These are phyloP conservation scores for Oryzias melastigma DNA, from an alignment of 2,113 vertebrate species.

Conservation along the genomic window DNA sequence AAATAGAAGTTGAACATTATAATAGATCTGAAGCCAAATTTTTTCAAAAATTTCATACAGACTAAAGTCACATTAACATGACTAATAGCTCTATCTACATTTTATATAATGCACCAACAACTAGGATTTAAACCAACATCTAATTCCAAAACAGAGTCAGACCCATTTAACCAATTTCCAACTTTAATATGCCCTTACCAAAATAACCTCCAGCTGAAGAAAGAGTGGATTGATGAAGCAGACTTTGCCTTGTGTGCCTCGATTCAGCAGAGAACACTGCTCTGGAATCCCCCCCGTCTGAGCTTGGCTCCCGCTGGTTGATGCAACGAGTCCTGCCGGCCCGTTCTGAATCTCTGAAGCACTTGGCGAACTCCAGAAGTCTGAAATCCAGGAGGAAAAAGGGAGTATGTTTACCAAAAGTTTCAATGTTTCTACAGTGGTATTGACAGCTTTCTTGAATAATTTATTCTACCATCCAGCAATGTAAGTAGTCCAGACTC, in stretches of 20 bases:
- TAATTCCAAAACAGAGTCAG: neutral
- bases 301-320: constrained; percentile 41
- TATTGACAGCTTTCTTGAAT: too few species aligned
- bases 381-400: constrained; percentile 55
- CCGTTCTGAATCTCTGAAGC: constrained; percentile 67
- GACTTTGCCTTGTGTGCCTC: constrained; percentile 67
- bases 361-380: constrained; percentile 85
- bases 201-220: constrained; percentile 70
- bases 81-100: too few species aligned
- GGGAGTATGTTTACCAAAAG: neutral
- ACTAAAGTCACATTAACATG: too few species aligned
- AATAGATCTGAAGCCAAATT: too few species aligned
- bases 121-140: neutral
- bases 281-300: constrained; percentile 30
- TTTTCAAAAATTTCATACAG: too few species aligned
- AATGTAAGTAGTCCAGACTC: too few species aligned
- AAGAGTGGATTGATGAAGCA: constrained; percentile 88
- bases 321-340: constrained; percentile 48
- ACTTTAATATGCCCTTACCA: constrained; percentile 30
- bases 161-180: neutral
- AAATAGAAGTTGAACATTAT: too few species aligned
- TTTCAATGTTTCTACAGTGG: too few species aligned
- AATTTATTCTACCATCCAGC: too few species aligned
- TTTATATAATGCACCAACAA: too few species aligned
- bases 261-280: constrained; percentile 38